Evolutionary conservation across 1,140 invertebrate genomes (phyloP).

Genomic region (Conus ventricosus): DNA sequence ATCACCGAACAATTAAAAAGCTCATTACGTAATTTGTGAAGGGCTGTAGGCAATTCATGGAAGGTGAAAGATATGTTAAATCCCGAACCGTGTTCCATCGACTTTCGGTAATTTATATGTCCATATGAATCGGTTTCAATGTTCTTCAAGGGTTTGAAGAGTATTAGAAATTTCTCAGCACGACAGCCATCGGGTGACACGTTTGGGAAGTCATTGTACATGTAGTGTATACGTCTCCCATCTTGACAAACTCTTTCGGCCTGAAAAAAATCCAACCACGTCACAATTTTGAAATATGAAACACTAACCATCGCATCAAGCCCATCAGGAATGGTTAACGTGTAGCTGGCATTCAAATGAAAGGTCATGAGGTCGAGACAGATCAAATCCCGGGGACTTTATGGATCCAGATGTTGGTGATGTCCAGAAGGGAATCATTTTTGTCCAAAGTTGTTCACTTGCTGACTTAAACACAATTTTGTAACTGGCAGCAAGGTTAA

Average conservation of each 20-base stretch:
- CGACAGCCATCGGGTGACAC: background rate
- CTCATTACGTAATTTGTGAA: background rate
- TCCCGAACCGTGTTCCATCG: background rate
- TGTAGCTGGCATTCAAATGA: background rate
- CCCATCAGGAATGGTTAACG: background rate
- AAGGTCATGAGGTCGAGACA: background rate
- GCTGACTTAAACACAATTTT: too few species aligned
- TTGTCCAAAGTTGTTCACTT: too few species aligned
- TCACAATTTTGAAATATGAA: background rate
- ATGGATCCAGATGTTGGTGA: background rate
- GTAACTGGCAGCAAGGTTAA: too few species aligned
- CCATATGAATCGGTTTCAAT: too few species aligned
- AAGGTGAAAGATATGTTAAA: background rate
- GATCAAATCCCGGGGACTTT: background rate
- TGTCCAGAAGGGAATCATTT: too few species aligned
- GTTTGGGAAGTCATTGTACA: too few species aligned
- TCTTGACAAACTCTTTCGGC: too few species aligned
- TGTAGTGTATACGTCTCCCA: too few species aligned
- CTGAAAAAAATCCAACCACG: too few species aligned
- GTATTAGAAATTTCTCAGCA: background rate
- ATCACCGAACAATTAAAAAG: slow-evolving; percentile 12
- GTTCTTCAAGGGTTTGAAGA: background rate
- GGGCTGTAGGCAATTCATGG: background rate
- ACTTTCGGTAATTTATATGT: too few species aligned
- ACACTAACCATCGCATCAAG: background rate